Conservation (phyloP, 2,888 invertebrate genomes). For the Volucella zonaria region DNA sequence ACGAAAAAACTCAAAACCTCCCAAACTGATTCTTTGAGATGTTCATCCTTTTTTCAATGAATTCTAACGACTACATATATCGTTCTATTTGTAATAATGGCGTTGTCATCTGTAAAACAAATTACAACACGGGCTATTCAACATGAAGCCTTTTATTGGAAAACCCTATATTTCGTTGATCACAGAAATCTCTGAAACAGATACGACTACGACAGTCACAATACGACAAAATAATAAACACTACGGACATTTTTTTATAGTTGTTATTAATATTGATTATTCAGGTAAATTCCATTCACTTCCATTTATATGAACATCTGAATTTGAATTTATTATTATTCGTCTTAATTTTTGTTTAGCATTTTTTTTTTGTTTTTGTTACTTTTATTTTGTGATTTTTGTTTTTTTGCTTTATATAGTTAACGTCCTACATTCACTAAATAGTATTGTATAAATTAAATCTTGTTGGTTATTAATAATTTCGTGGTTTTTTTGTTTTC, state of each 20-base stretch:
- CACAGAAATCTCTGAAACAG: neutral
- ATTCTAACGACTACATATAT: too few relatives aligned
- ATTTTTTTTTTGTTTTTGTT: constrained; percentile 30
- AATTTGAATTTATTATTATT: constrained; percentile 65
- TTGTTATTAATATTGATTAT: constrained; percentile 73
- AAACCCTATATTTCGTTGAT: neutral
- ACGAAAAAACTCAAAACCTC: too few relatives aligned
- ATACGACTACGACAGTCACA: neutral
- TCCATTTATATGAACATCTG: constrained; percentile 65
- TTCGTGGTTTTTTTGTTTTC: constrained; percentile 47
- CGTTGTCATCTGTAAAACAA: too few relatives aligned
- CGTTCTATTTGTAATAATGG: too few relatives aligned
- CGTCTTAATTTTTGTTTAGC: constrained; percentile 56
- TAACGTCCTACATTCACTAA: constrained; percentile 73
- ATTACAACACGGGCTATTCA: too few relatives aligned
- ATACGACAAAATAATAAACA: constrained; percentile 13
- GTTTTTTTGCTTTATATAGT: constrained; percentile 56
- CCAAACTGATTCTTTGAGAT: too few relatives aligned
- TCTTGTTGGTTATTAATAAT: constrained; percentile 67
- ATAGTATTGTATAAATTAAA: constrained; percentile 73
- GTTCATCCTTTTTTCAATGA: too few relatives aligned
- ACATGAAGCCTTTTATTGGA: too few relatives aligned
- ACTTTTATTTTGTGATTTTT: constrained; percentile 1
- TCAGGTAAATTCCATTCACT: constrained; percentile 72
- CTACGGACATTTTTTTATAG: constrained; percentile 14